Percentiles rank a stretch among this genome's conserved stretches.
phyloP scores from a whole-genome alignment of 2,113 vertebrate genomes.

The Pelvicachromis taeniatus region DNA sequence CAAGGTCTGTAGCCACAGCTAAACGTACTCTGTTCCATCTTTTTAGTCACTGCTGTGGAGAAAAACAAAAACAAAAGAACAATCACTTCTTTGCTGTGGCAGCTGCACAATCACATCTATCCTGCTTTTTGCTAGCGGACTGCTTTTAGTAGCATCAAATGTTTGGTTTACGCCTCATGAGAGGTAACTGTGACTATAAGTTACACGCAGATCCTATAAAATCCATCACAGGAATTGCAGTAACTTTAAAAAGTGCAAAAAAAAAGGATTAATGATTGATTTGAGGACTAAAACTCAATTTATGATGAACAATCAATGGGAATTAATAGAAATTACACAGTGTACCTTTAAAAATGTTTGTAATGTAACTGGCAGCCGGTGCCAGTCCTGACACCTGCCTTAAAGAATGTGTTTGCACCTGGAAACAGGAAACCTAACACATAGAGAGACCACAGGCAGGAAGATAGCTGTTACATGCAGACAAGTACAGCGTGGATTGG shows the following conservation, averaged over 20 bases:
- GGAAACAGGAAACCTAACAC: background rate
- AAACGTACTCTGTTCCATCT: background rate
- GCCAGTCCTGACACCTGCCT: background rate
- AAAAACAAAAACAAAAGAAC: background rate
- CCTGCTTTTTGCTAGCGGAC: background rate
- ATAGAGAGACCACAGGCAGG: background rate
- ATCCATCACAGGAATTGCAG: background rate
- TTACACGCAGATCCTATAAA: background rate
- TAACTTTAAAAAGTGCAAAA: background rate
- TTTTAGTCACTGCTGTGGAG: background rate
- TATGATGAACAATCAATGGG: background rate
- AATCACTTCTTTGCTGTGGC: background rate
- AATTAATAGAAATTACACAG: background rate
- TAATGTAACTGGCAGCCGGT: background rate
- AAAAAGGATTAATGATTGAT: background rate
- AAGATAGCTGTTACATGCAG: background rate
- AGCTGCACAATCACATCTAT: background rate
- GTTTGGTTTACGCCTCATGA: no score
- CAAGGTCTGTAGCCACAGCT: background rate
- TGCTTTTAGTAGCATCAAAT: background rate
- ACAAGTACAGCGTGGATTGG: background rate
- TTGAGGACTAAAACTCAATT: background rate
- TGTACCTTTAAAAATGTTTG: background rate
- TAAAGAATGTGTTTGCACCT: background rate
- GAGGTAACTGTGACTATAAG: background rate